A percentile compares a stretch with the other conserved stretches of the same genome.
Evolutionary conservation across 2,113 vertebrate species (phyloP).

Genomic region (Chroicocephalus ridibundus): DNA sequence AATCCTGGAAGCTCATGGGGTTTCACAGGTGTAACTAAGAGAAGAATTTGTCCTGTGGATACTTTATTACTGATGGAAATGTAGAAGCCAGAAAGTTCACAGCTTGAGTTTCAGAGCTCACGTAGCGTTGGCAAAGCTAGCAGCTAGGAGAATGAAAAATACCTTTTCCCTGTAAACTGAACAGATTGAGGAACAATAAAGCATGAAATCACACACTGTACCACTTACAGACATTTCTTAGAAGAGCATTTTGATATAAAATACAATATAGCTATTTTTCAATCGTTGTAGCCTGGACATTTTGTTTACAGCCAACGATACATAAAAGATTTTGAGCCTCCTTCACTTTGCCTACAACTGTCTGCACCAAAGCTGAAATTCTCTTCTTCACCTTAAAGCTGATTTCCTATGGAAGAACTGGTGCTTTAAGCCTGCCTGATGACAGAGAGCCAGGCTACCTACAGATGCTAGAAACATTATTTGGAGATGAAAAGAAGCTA

Average conservation of each 20-base stretch:
- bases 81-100: background rate
- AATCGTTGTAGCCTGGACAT: background rate
- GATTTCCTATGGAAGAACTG: background rate
- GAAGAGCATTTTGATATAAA: background rate
- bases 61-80: background rate
- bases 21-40: background rate
- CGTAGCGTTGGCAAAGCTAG: background rate
- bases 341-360: background rate
- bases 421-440: background rate
- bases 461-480: background rate
- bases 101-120: background rate
- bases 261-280: background rate
- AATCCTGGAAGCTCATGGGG: background rate
- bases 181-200: slow-evolving; percentile 9
- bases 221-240: background rate
- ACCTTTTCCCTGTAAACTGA: background rate
- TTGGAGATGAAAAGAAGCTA: background rate
- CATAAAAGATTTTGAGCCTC: background rate
- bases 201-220: slow-evolving; percentile 1
- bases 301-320: background rate
- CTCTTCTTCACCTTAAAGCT: background rate
- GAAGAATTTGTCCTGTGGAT: background rate
- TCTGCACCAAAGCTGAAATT: background rate
- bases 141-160: background rate
- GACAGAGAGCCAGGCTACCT: background rate